A percentile compares a stretch with the other conserved stretches of the same genome.
These are phyloP conservation scores for Campylomormyrus numenius DNA, from an alignment of 2,113 vertebrate species.

Conservation along the genomic window DNA sequence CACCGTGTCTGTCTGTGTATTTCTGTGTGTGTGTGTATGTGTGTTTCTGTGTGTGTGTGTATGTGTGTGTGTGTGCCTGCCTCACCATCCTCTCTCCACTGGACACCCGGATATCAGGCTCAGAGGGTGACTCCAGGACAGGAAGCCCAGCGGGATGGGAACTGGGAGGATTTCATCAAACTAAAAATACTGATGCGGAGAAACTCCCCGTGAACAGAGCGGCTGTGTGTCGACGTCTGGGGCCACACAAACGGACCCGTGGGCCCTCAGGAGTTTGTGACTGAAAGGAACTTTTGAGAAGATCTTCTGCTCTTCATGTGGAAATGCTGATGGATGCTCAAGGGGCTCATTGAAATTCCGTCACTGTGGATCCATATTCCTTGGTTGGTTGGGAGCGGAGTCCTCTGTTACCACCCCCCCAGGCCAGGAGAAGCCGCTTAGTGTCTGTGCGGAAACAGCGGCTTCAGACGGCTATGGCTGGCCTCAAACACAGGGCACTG, in stretches of 20 bases:
- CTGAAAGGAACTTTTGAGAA: not conserved
- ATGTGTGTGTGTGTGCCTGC: not conserved
- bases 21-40: not conserved
- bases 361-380: not conserved
- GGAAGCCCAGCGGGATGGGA: slow-evolving; percentile 12
- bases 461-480: not conserved
- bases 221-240: not conserved
- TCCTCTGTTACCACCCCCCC: not conserved
- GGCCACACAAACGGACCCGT: not conserved
- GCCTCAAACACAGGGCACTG: not conserved
- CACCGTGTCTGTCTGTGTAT: not conserved
- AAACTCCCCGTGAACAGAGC: slow-evolving; percentile 21
- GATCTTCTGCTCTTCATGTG: not conserved
- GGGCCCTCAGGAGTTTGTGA: not conserved
- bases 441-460: not conserved
- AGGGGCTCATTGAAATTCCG: not conserved
- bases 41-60: not conserved
- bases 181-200: slow-evolving; percentile 30
- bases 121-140: slow-evolving; percentile 11
- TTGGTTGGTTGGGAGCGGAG: not conserved
- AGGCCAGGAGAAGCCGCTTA: not conserved
- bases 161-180: not conserved
- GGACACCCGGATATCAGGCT: slow-evolving; percentile 9
- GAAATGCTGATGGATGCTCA: not conserved
- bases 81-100: not conserved